Base-by-base conservation (phyloP, 2,888 invertebrate species). In the Nephrotoma guestfalica region DNA sequence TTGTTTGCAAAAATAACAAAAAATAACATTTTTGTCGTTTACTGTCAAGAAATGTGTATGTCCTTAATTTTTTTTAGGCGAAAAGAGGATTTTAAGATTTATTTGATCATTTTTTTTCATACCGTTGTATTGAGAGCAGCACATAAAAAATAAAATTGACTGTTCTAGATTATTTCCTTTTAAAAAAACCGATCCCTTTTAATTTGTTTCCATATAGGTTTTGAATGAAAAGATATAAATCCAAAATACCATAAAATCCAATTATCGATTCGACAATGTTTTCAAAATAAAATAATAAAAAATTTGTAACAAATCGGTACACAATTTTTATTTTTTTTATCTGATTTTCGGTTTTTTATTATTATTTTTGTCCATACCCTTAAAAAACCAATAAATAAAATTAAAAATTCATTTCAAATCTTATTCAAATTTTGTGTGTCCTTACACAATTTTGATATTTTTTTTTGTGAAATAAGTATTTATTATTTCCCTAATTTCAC, bases 251-350 rank as follows among this genome's bases (percentile, higher is more conserved):
- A 42, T 84, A 84, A 84, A 84, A 84, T 84, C 84, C 84, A 84
- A 84, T 84, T 84, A 42, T 84, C 84, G 84, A 84, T 84, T 84
- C 84, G 84, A 84, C 84, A 84, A 41, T 84, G 84, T 84, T 84
- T 84, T 84, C 84, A 84, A 84, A 84, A 84, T 84, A 84, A 41
- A 84, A 41, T 41, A 84, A 83, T 5, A 13, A 4, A 13, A 47
- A 47, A 71, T 30, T 71, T 18, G 30, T 30, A 71, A 71, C 71
- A 71, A 84, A 84, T 41, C 42, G 13, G 41, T 41, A 84, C 84
- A 84, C 15, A 13, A 13, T 47, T n/a, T 47, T 47, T 2, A 41
- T 41, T 84, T 84, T 84, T 84, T 41, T 84, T 84, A 41, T 84
- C 83, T 83, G 83, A 83, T 83, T 83, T 83, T 40, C 83, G 40